Evolutionary conservation across 1,140 invertebrate species (phyloP).

Genomic region (Pseudomyrmex pallidus): DNA sequence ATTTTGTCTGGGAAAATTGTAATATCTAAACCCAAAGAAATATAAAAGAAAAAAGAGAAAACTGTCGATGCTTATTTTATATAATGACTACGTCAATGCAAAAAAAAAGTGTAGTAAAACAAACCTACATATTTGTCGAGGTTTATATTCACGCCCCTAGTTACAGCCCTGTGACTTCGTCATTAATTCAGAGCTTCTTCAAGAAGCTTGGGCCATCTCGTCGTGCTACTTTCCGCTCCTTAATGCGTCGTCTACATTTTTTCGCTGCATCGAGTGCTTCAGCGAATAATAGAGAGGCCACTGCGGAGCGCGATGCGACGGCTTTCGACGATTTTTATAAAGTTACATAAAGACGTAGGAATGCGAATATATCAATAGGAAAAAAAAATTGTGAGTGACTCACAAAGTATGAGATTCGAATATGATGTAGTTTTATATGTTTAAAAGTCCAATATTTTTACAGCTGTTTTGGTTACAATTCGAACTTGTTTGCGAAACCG

Average conservation of each 20-base stretch:
- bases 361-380: constrained; percentile 11
- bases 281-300: constrained; percentile 46
- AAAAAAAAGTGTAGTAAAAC: neutral
- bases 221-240: constrained; percentile 56
- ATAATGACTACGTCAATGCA: neutral
- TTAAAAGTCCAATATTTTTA: neutral
- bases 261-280: constrained; percentile 51
- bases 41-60: neutral
- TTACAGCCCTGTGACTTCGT: constrained; percentile 69
- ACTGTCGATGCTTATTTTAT: neutral
- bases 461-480: neutral
- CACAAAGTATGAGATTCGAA: neutral
- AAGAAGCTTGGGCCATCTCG: constrained; percentile 69
- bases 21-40: neutral
- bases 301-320: constrained; percentile 22
- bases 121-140: constrained; percentile 4
- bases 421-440: neutral
- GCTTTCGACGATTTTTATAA: constrained; percentile 37
- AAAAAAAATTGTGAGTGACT: constrained; percentile 14
- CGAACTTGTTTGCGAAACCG: neutral
- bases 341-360: constrained; percentile 32
- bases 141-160: neutral
- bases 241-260: constrained; percentile 44
- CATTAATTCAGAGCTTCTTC: constrained; percentile 82
- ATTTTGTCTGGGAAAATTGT: too few relatives aligned